Base-by-base conservation (phyloP, 2,888 invertebrate species). In the Diplolepis rosae region DNA sequence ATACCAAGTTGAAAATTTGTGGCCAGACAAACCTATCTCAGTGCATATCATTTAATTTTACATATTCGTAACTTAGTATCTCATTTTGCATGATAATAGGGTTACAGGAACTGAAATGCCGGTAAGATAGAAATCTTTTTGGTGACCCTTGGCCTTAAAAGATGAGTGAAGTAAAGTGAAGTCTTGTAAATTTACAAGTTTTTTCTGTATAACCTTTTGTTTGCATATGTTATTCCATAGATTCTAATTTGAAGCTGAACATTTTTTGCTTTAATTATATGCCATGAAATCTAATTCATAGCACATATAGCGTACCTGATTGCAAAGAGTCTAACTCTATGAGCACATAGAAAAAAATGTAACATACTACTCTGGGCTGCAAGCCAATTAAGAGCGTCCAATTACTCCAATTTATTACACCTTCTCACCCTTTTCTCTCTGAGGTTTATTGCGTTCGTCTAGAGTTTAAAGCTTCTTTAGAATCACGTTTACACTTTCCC, bases 321-420 rank as follows among this genome's bases (percentile, higher is more conserved):
- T 54, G 11, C 15, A 32, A 18, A 65, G 22, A 13, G n/a, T 45
- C 27, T 4, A 65, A 11, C 45, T n/a, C n/a, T n/a, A n/a, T n/a
- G n/a, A 13, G 9, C 22, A 48, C 18, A 22, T 45, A 28, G 30
- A 54, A 30, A 70, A 51, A 75, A 76, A 70, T 51, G 45, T n/a
- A 42, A 30, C 68, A 61, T 22, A 71, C 71, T 72, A 70, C 56
- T 71, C 68, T 73, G 45, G 65, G 75, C 72, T 66, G 71, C 69
- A 52, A 71, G 61, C 71, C 75, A 78, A 79, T 78, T 76, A 73
- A 45, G 48, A 61, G 35, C 32, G 68, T 71, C 66, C 52, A 72
- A 66, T 76, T 77, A 71, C 67, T 35, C 48, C 50, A 74, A 73
- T 78, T 75, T 69, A 69, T 73, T 73, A 70, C 52, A 30, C 61